Conservation (phyloP, 2,797 vertebrate genomes). For the Triplophysa yarkandensis region DNA sequence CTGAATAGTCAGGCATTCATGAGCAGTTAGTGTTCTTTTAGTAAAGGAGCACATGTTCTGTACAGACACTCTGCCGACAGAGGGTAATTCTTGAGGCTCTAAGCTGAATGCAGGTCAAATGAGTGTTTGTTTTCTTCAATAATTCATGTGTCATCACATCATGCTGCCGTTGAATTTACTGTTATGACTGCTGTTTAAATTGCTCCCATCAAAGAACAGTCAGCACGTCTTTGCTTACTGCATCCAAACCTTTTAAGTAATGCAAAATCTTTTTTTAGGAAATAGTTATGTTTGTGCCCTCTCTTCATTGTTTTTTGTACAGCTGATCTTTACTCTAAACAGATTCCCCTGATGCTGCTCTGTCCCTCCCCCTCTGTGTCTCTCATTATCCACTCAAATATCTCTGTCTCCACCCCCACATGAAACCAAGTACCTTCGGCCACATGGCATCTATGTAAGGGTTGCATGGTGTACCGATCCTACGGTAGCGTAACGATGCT, state of each 20-base stretch:
- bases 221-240: slow-evolving; percentile 13
- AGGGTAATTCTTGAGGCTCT: slow-evolving; percentile 53
- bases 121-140: slow-evolving; percentile 61
- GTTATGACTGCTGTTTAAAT: slow-evolving; percentile 46
- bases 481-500: no score
- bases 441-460: neutral
- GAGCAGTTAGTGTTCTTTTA: slow-evolving; percentile 55
- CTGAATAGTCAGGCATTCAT: slow-evolving; percentile 53
- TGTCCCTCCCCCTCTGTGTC: slow-evolving; percentile 58
- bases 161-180: slow-evolving; percentile 22
- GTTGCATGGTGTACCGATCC: no score
- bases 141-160: slow-evolving; percentile 62
- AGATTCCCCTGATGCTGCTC: slow-evolving; percentile 50
- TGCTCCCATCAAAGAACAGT: slow-evolving; percentile 39
- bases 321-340: slow-evolving; percentile 27
- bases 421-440: neutral
- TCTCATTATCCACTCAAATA: slow-evolving; percentile 57
- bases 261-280: slow-evolving; percentile 7
- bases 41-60: slow-evolving; percentile 58
- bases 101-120: slow-evolving; percentile 60
- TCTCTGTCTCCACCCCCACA: slow-evolving; percentile 49
- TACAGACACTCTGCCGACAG: neutral
- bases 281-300: neutral
- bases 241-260: neutral
- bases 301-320: neutral